phyloP scores from a whole-genome alignment of 2,797 vertebrate species.

The Erpetoichthys calabaricus region DNA sequence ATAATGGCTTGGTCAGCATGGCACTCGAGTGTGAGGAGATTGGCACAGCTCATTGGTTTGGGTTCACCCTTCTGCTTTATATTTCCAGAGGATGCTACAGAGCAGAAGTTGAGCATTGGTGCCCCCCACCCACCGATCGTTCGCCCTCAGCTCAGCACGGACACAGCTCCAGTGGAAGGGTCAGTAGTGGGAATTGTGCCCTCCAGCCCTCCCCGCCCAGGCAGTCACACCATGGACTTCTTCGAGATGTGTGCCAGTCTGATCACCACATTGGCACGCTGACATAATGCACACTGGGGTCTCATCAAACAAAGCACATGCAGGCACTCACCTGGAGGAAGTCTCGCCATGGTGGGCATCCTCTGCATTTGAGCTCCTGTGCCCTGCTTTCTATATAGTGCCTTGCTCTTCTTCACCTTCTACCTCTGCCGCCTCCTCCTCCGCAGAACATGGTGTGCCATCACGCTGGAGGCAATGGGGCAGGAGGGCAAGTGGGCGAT shows the following conservation, averaged over 20 bases:
- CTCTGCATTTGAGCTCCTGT: slow-evolving; percentile 1
- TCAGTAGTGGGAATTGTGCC: slow-evolving; percentile 62
- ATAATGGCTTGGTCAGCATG: too few species aligned
- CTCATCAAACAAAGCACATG: neutral
- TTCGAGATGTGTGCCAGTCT: slow-evolving; percentile 98
- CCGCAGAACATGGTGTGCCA: neutral
- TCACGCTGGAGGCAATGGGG: neutral
- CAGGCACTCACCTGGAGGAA: slow-evolving; percentile 9
- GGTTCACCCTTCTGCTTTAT: neutral
- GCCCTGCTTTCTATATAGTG: too few species aligned
- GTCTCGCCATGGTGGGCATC: slow-evolving; percentile 27
- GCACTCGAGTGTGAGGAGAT: too few species aligned
- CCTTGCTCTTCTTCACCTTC: too few species aligned
- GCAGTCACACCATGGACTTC: slow-evolving; percentile 98
- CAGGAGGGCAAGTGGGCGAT: too few species aligned
- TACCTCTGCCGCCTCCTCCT: neutral
- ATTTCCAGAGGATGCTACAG: slow-evolving; percentile 70
- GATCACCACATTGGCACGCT: slow-evolving; percentile 88
- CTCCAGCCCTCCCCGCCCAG: slow-evolving; percentile 60
- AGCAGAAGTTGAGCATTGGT: slow-evolving; percentile 81
- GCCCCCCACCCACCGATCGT: slow-evolving; percentile 55
- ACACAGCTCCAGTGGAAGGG: slow-evolving; percentile 47
- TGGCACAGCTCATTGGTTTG: too few species aligned
- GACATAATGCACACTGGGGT: slow-evolving; percentile 23
- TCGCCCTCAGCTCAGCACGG: slow-evolving; percentile 71